phyloP scores from a whole-genome alignment of 1,140 invertebrate species.

The Macrotrachela quadricornifera region DNA sequence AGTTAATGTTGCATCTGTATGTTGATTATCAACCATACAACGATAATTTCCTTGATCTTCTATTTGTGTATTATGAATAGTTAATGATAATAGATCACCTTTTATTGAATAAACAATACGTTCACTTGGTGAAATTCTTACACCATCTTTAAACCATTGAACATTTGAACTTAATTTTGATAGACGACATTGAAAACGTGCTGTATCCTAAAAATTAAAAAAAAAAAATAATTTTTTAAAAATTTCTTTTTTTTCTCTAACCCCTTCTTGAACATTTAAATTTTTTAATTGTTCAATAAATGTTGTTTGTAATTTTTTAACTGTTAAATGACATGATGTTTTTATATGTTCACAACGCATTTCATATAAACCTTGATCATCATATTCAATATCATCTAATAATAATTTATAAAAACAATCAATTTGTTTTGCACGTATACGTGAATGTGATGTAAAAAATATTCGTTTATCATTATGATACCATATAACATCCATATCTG shows the following conservation, averaged over 20 bases:
- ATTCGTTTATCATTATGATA: not conserved
- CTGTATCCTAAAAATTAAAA: too few relatives aligned
- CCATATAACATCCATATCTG: not conserved
- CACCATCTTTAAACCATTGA: not conserved
- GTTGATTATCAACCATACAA: too few relatives aligned
- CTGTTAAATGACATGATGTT: not conserved
- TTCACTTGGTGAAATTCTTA: not conserved
- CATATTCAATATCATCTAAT: not conserved
- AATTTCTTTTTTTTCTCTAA: not conserved
- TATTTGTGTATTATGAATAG: not conserved
- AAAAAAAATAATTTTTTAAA: too few relatives aligned
- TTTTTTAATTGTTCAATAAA: not conserved
- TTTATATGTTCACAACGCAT: not conserved
- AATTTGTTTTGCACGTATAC: not conserved
- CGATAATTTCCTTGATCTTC: not conserved
- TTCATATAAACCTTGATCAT: constrained; percentile 2
- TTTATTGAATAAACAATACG: not conserved
- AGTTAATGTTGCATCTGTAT: too few relatives aligned
- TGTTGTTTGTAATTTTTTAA: not conserved
- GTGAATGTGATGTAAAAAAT: constrained; percentile 2
- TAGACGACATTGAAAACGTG: too few relatives aligned
- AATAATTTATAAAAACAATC: not conserved
- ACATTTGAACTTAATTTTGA: not conserved
- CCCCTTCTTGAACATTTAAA: not conserved
- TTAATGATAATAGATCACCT: not conserved